Conservation (phyloP, 2,113 vertebrate species). For the Hippocampus guttulatus region DNA sequence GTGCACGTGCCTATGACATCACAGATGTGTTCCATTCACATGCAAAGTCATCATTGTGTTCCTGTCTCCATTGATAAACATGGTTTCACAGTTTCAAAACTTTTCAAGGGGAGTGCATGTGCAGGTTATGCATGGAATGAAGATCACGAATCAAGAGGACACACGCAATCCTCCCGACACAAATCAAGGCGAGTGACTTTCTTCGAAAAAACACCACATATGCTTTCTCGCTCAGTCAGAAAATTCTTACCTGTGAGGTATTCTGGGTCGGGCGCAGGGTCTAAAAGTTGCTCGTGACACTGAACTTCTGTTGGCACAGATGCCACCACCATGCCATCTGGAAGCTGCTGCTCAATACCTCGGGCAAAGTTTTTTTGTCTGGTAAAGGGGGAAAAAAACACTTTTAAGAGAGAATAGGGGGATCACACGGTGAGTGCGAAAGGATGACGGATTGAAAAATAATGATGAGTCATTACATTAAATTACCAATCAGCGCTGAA, state of each 20-base stretch:
- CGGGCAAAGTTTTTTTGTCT: constrained; percentile 97
- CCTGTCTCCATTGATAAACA: no score
- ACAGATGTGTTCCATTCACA: no score
- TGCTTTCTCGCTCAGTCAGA: neutral
- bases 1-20: no score
- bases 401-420: constrained; percentile 31
- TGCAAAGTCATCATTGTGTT: no score
- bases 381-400: constrained; percentile 35
- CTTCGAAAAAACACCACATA: neutral
- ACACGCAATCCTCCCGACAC: no score
- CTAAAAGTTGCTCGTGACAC: constrained; percentile 91
- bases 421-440: neutral
- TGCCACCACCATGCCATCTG: constrained; percentile 91
- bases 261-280: constrained; percentile 88
- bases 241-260: constrained; percentile 86
- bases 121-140: no score
- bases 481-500: no score
- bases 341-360: constrained; percentile 94
- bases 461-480: neutral
- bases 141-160: no score
- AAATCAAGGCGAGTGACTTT: neutral
- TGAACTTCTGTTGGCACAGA: constrained; percentile 90
- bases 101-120: no score
- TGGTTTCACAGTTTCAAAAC: no score
- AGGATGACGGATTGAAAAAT: no score